These are phyloP conservation scores for Spilogale gracilis DNA, from an alignment of 2,113 vertebrate genomes.

Conservation along the genomic window DNA sequence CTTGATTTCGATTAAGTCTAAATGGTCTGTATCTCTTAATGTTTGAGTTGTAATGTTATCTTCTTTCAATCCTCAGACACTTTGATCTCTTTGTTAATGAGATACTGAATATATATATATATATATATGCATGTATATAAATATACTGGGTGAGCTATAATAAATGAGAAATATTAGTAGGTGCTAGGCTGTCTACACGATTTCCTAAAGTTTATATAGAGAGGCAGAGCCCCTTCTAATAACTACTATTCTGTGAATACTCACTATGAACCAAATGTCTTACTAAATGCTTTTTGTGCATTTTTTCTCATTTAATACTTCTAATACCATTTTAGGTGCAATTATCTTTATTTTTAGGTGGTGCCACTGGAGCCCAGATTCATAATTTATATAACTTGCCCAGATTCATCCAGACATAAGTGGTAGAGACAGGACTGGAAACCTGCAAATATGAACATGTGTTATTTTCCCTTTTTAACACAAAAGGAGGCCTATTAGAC, in stretches of 20 bases:
- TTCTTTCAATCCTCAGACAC: conserved; percentile 25
- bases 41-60: conserved; percentile 5
- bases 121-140: neutral
- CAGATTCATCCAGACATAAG: neutral
- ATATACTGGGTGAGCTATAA: neutral
- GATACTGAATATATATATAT: neutral
- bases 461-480: neutral
- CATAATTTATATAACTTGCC: neutral
- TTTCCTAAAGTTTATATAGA: conserved; percentile 14
- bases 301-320: conserved; percentile 31
- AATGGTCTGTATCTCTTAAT: conserved; percentile 41
- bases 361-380: neutral
- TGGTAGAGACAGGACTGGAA: neutral
- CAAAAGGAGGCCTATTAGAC: neutral
- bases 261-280: neutral
- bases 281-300: neutral
- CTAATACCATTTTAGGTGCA: neutral
- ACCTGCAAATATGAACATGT: neutral
- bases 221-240: neutral
- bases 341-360: neutral
- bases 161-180: conserved; percentile 41
- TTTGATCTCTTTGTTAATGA: conserved; percentile 26
- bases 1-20: conserved; percentile 43
- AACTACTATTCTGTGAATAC: neutral
- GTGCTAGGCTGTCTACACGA: neutral